Percentiles rank a stretch among this genome's conserved stretches.
These are phyloP conservation scores for Sturnus vulgaris DNA, from an alignment of 2,113 vertebrate genomes.

Conservation along the genomic window DNA sequence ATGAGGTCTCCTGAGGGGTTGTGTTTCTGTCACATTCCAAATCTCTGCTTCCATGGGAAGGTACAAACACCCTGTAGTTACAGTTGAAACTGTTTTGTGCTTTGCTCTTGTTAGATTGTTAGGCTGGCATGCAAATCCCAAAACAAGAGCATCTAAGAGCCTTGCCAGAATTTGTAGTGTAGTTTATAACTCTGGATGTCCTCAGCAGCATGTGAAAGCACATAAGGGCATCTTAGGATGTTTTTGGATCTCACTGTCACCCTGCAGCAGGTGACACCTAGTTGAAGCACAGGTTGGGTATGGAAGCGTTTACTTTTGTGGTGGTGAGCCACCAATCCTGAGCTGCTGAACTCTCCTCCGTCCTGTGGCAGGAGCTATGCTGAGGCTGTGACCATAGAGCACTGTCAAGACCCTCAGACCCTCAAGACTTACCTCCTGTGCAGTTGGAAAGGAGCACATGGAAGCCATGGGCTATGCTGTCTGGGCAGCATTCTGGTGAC, in stretches of 20 bases:
- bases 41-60: neutral
- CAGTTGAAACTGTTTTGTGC: neutral
- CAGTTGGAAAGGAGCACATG: rapidly evolving
- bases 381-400: rapidly evolving
- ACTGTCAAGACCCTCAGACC: neutral
- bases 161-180: neutral
- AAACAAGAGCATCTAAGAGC: neutral
- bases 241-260: neutral
- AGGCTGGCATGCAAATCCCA: rapidly evolving
- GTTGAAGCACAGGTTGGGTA: neutral
- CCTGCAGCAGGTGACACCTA: rapidly evolving
- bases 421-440: neutral
- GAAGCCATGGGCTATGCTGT: neutral
- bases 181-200: neutral
- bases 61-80: neutral
- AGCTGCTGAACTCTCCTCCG: neutral
- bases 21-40: neutral
- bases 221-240: neutral
- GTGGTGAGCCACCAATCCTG: neutral
- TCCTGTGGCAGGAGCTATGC: neutral
- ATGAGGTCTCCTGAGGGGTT: neutral
- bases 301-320: rapidly evolving
- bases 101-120: neutral
- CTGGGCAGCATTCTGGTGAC: neutral
- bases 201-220: neutral